Base-by-base conservation (phyloP, 2,113 vertebrate species). In the Callionymus lyra region DNA sequence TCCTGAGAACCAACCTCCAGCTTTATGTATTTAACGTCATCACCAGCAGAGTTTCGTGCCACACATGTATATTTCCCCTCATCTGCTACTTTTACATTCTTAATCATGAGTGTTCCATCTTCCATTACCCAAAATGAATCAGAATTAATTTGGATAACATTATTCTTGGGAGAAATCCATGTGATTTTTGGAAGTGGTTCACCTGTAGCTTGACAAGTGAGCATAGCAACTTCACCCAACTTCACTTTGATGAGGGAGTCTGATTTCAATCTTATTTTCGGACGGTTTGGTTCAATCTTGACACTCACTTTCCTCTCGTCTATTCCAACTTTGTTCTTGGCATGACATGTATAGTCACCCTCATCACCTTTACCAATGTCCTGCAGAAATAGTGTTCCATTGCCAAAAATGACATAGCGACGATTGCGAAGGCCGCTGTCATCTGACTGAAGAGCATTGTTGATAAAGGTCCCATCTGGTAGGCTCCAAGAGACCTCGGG, bases 401-500 rank as follows among this genome's bases (percentile, higher is more conserved):
- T 88, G 16, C 56, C 80, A 63, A 87, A 87, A 34, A 85, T 84
- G 19, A 85, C 58, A 51, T 81, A 87, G 44, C 80, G 84, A 6
- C 73, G 77, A 6, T 40, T 79, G 10, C 75, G 77, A 15, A 63
- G 39, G 32, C 85, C 78, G 0, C 74, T 86, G 68, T 84, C 82
- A 16, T 85, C 84, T 2, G 82, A 85, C 17, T 85, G 85, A 38
- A 84, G 77, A 6, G 77, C 84, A 1, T 84, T 85, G 70, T 84
- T 87, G 55, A 85, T 77, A 43, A 85, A 51, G 12, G 85, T 87
- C 47, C 85, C 86, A 68, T 86, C 86, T 14, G 85, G 86, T 5
- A 87, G 80, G 56, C 80, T 80, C 86, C 86, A 88, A 38, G 78
- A 82, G 37, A 88, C 81, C 2, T 85, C 80, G 31, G 85, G 86